These are phyloP conservation scores for Oryzias javanicus DNA, from an alignment of 2,113 vertebrate species.

Conservation along the genomic window DNA sequence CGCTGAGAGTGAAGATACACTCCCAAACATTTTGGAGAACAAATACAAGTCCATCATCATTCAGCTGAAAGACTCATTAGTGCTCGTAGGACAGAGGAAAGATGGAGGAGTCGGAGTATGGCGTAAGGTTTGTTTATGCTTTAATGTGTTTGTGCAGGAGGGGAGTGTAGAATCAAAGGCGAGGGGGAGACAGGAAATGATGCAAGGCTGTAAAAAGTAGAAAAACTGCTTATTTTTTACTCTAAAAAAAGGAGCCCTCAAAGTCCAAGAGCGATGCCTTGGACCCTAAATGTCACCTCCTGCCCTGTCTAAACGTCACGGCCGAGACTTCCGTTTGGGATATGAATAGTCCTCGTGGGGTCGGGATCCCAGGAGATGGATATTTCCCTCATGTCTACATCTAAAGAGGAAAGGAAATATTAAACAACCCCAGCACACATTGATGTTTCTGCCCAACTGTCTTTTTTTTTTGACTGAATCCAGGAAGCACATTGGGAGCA, in stretches of 20 bases:
- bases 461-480: conserved; percentile 66
- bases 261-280: conserved; percentile 67
- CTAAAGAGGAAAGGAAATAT: conserved; percentile 72
- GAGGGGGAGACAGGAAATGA: conserved; percentile 84
- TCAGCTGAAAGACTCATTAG: conserved; percentile 84
- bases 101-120: conserved; percentile 58
- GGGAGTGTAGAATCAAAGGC: conserved; percentile 73
- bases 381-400: conserved; percentile 68
- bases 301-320: conserved; percentile 75
- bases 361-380: conserved; percentile 69
- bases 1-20: conserved; percentile 71
- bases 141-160: conserved; percentile 51
- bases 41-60: conserved; percentile 81
- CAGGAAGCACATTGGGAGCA: conserved; percentile 60
- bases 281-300: conserved; percentile 79
- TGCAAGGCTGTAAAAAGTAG: conserved; percentile 75
- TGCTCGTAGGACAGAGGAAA: conserved; percentile 73
- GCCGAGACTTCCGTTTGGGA: conserved; percentile 75
- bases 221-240: conserved; percentile 79
- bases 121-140: conserved; percentile 44
- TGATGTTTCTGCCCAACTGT: conserved; percentile 56
- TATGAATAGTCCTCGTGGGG: conserved; percentile 68
- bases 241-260: conserved; percentile 82
- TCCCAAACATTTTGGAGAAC: conserved; percentile 76
- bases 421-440: conserved; percentile 57